Percentiles rank a stretch among this genome's conserved stretches.
Evolutionary conservation across 2,113 vertebrate genomes (phyloP).

Genomic region (Motacilla alba): DNA sequence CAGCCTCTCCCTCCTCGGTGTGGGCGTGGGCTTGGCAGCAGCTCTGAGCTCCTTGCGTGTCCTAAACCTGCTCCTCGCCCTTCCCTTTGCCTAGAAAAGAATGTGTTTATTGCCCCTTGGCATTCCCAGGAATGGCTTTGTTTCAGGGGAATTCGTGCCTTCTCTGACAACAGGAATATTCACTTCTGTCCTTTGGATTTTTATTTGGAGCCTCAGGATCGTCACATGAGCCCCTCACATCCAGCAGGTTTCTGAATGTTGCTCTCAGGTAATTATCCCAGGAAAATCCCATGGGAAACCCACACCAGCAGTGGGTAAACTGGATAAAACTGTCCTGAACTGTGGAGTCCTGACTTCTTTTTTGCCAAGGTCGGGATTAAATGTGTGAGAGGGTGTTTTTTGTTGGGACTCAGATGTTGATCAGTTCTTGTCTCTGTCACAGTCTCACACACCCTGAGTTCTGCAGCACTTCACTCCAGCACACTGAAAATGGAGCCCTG

Average conservation of each 20-base stretch:
- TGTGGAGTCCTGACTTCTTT: background rate
- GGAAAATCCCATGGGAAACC: background rate
- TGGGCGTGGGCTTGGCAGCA: slow-evolving; percentile 5
- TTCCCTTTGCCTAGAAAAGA: slow-evolving; percentile 28
- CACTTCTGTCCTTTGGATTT: background rate
- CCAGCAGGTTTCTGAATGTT: background rate
- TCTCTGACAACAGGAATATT: background rate
- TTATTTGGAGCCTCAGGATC: background rate
- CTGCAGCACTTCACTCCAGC: too few species aligned
- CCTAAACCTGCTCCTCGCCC: slow-evolving; percentile 1
- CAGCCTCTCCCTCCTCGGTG: background rate
- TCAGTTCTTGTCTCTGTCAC: too few species aligned
- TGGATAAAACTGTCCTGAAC: background rate
- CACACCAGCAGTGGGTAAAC: background rate
- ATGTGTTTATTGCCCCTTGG: background rate
- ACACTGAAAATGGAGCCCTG: too few species aligned
- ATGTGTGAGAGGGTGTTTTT: too few species aligned
- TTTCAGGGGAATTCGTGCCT: background rate
- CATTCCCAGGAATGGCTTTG: background rate
- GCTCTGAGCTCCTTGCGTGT: background rate
- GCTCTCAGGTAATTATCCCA: background rate
- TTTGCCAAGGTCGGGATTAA: too few species aligned
- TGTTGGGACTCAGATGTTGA: too few species aligned
- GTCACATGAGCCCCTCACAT: background rate
- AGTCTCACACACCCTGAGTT: too few species aligned